Evolutionary conservation across 2,797 vertebrate genomes (phyloP).

Genomic region (Leptodactylus fallax): DNA sequence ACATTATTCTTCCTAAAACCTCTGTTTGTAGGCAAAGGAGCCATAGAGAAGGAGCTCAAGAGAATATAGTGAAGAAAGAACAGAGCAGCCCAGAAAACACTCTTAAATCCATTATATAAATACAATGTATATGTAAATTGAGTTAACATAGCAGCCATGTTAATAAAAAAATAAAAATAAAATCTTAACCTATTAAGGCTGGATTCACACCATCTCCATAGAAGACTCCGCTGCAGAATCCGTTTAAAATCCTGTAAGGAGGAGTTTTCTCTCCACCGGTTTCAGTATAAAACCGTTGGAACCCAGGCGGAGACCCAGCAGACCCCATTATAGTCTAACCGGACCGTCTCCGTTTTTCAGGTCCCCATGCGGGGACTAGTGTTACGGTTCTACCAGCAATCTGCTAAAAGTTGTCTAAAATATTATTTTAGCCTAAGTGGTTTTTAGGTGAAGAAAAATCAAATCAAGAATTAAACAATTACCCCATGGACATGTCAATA

Average conservation of each 20-base stretch:
- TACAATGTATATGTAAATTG: constrained; percentile 10
- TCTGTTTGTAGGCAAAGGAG: not conserved
- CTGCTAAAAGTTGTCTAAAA: not conserved
- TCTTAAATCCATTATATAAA: constrained; percentile 27
- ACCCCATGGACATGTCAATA: no score
- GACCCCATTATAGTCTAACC: no score
- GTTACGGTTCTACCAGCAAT: not conserved
- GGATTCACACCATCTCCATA: no score
- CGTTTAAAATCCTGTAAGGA: no score
- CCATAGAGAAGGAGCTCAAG: not conserved
- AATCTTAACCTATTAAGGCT: not conserved
- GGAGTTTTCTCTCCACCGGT: no score
- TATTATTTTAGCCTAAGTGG: not conserved
- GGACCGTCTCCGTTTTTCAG: no score
- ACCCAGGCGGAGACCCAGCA: no score
- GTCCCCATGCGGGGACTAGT: no score
- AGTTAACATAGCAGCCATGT: constrained; percentile 44
- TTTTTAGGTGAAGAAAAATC: not conserved
- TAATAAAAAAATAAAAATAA: not conserved
- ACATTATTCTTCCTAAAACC: no score
- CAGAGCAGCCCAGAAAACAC: not conserved
- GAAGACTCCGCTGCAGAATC: no score
- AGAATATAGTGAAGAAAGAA: not conserved
- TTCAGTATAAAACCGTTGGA: no score
- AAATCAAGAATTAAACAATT: no score